Base-by-base conservation (phyloP, 2,797 vertebrate genomes). In the Sebastes flavidus region DNA sequence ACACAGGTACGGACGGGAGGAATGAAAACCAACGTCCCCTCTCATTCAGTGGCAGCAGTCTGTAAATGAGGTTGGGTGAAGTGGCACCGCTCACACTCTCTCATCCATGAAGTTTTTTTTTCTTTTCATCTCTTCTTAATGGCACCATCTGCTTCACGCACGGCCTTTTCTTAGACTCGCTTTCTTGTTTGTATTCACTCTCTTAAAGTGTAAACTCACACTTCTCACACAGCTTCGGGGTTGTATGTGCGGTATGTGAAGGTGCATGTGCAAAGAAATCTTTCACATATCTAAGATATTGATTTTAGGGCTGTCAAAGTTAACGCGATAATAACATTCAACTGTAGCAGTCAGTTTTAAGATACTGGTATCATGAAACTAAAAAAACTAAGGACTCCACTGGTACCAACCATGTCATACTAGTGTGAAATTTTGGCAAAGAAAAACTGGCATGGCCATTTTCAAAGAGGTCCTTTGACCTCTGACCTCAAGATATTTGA, bases 111-210 rank as follows among this genome's bases (percentile, higher is more conserved):
- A 55, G 70, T 36, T 68, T 80, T 78, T 79, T 77, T 61, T 52
- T 42, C 55, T 82, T 83, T 87, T 87, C 77, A 89, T 88, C 78
- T 85, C 75, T 67, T 85, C 65, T 77, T 85, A 81, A 83, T 80
- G 78, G 77, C 88, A 79, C 85, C 85, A 86, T 89, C 90, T 91
- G 88, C 86, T 82, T 81, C 78, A 32, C 87, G 86, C 92, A 88
- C 77, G 74, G 72, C 52, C 75, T 77, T 85, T 46, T 46, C 66
- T 59, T 54, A 78, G 67, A 60, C 42, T 59, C 13, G 20, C 73
- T 20, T 60, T 81, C 38, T 81, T 77, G 55, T 85, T 87, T 82
- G 66, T 72, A 72, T 67, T 71, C 65, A 34, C 75, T 84, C 22
- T 62, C 42, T 34, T 4, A 34, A 36, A 78, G 58, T 38, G 66